These are phyloP conservation scores for Gambelia wislizenii DNA, from an alignment of 2,797 vertebrate genomes.

Conservation along the genomic window DNA sequence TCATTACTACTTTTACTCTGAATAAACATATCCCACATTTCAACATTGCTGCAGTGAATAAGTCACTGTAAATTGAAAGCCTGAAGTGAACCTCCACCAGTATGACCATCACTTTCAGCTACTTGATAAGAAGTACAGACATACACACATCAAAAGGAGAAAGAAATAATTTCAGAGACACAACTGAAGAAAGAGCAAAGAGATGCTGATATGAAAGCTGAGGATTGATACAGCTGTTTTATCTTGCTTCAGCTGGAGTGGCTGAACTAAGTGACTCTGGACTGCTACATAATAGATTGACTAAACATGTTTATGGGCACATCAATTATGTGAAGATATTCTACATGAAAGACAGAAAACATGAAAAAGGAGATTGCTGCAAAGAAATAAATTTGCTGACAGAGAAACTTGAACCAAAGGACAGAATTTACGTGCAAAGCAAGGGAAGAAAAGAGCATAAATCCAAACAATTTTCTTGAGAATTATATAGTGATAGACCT, in stretches of 20 bases:
- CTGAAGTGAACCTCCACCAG: background rate
- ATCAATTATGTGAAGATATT: background rate
- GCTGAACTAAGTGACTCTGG: background rate
- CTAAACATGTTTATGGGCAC: background rate
- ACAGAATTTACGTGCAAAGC: background rate
- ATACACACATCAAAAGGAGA: background rate
- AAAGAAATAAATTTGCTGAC: background rate
- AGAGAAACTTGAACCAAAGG: background rate
- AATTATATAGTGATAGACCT: background rate
- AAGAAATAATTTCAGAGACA: background rate
- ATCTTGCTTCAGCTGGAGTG: background rate
- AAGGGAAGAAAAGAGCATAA: background rate
- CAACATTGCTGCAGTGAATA: conserved; percentile 29
- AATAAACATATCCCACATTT: conserved; percentile 34
- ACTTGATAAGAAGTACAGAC: background rate
- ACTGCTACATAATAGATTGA: background rate
- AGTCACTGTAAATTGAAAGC: conserved; percentile 5
- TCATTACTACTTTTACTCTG: background rate
- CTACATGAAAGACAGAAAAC: background rate
- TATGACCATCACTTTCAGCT: background rate
- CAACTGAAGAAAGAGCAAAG: conserved; percentile 23
- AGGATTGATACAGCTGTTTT: background rate
- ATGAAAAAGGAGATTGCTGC: background rate
- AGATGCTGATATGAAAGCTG: conserved; percentile 6
- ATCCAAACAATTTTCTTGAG: background rate